A percentile compares a stretch with the other conserved stretches of the same genome.
Evolutionary conservation across 2,888 invertebrate species (phyloP).

Genomic region (Eledona agricola): DNA sequence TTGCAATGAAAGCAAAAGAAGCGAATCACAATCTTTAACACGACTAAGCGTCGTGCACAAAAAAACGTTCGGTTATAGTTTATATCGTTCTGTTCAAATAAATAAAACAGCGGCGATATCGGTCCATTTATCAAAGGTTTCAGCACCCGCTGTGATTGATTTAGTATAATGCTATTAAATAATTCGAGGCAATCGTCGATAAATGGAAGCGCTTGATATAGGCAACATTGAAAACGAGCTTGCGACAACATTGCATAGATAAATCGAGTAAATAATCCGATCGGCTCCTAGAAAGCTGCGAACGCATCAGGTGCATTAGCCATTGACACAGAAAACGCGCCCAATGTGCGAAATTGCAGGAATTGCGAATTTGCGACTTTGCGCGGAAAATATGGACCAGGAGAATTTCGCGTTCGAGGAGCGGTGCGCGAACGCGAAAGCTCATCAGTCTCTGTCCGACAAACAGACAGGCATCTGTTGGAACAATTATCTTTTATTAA

Average conservation of each 20-base stretch:
- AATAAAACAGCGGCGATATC: too few relatives aligned
- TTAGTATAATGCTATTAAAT: slow-evolving; percentile 1
- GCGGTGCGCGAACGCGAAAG: background rate
- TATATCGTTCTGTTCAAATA: too few relatives aligned
- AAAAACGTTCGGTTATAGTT: too few relatives aligned
- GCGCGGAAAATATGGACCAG: too few relatives aligned
- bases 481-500: slow-evolving; percentile 26
- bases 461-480: slow-evolving; percentile 20
- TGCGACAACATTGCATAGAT: slow-evolving; percentile 13
- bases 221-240: slow-evolving; percentile 18
- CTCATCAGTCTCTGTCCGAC: background rate
- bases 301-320: slow-evolving; percentile 3
- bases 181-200: slow-evolving; percentile 4
- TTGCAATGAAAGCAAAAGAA: too few relatives aligned
- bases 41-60: too few relatives aligned
- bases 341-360: too few relatives aligned
- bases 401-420: background rate
- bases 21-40: too few relatives aligned
- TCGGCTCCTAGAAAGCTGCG: background rate
- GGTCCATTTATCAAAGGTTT: slow-evolving; percentile 16
- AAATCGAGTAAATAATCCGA: slow-evolving; percentile 7
- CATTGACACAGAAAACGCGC: too few relatives aligned
- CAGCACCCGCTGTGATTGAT: slow-evolving; percentile 13
- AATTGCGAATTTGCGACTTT: too few relatives aligned
- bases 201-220: slow-evolving; percentile 3